Conservation (phyloP, 2,888 invertebrate genomes). For the Cryptus armator region DNA sequence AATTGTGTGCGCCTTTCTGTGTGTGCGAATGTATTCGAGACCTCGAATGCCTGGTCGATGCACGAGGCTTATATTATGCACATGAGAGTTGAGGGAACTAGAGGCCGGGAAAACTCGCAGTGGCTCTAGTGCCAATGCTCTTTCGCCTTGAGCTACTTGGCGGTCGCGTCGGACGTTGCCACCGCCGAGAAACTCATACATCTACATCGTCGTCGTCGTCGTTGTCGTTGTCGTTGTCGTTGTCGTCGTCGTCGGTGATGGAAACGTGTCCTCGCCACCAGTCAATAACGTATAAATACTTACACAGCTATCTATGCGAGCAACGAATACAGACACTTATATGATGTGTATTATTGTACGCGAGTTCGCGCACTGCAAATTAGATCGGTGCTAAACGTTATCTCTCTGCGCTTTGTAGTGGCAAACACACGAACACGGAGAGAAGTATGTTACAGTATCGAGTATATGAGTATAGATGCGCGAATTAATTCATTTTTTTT, state of each 20-base stretch:
- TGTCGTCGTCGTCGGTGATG: slow-evolving; percentile 26
- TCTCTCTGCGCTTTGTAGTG: slow-evolving; percentile 46
- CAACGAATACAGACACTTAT: background rate
- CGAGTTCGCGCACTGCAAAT: slow-evolving; percentile 30
- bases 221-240: slow-evolving; percentile 15
- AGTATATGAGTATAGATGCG: background rate
- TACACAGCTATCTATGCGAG: background rate
- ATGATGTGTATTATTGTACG: background rate
- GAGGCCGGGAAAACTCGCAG: slow-evolving; percentile 73
- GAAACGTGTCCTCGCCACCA: slow-evolving; percentile 29
- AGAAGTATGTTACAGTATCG: slow-evolving; percentile 15
- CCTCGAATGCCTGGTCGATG: slow-evolving; percentile 51
- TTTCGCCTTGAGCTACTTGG: slow-evolving; percentile 81
- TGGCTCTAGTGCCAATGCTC: slow-evolving; percentile 78
- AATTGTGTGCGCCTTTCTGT: background rate
- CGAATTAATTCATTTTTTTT: slow-evolving; percentile 14
- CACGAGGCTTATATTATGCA: slow-evolving; percentile 48
- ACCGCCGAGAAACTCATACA: slow-evolving; percentile 66
- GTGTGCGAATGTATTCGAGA: slow-evolving; percentile 6
- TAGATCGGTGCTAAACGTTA: slow-evolving; percentile 52
- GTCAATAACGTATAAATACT: slow-evolving; percentile 56
- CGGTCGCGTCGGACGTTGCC: slow-evolving; percentile 78
- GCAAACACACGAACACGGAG: background rate
- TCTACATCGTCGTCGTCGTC: slow-evolving; percentile 9
- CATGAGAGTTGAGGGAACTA: slow-evolving; percentile 65